Percentiles rank a stretch among this genome's conserved stretches.
These are phyloP conservation scores for Seriola rivoliana DNA, from an alignment of 2,113 vertebrate genomes.

Conservation along the genomic window DNA sequence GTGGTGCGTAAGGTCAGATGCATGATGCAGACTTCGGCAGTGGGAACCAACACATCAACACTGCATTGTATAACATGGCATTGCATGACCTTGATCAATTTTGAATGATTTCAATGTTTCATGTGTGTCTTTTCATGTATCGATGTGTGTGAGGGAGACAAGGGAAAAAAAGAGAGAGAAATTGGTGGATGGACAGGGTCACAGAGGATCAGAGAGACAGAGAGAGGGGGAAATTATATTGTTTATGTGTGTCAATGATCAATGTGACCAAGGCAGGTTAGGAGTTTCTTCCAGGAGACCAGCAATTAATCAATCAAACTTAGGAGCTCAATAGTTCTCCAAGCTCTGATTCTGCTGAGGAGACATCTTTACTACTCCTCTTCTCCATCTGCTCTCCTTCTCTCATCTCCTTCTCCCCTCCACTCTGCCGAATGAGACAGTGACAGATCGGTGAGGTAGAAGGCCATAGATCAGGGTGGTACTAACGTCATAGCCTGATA, in stretches of 20 bases:
- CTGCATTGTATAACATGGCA: background rate
- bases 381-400: constrained; percentile 42
- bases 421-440: constrained; percentile 69
- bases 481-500: constrained; percentile 99
- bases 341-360: constrained; percentile 75
- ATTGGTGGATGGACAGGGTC: constrained; percentile 40
- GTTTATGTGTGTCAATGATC: constrained; percentile 64
- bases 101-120: constrained; percentile 32
- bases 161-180: constrained; percentile 11
- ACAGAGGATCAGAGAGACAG: constrained; percentile 38
- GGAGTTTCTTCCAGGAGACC: constrained; percentile 57
- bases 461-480: constrained; percentile 78
- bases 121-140: constrained; percentile 6
- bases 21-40: constrained; percentile 5
- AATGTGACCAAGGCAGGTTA: constrained; percentile 62
- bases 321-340: constrained; percentile 59
- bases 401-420: constrained; percentile 50
- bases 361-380: constrained; percentile 71
- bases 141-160: background rate
- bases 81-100: constrained; percentile 41
- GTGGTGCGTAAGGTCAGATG: background rate
- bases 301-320: constrained; percentile 74
- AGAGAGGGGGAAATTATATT: constrained; percentile 34
- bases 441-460: constrained; percentile 73
- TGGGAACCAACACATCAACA: constrained; percentile 1